These are phyloP conservation scores for Eulacestoma nigropectus DNA, from an alignment of 2,113 vertebrate genomes.

Conservation along the genomic window DNA sequence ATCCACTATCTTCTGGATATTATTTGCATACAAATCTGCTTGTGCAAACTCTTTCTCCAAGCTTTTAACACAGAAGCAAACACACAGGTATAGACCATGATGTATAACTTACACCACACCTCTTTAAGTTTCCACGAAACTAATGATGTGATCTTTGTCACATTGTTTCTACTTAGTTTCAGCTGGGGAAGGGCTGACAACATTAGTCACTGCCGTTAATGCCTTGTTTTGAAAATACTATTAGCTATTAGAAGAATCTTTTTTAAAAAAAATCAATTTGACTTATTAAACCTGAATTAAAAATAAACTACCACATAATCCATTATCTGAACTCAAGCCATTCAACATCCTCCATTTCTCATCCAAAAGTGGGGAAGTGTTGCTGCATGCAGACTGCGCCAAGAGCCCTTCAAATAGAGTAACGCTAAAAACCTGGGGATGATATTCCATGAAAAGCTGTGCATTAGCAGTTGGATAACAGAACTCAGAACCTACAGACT, in stretches of 20 bases:
- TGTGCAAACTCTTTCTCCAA: neutral
- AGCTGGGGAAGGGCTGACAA: slow-evolving; percentile 67
- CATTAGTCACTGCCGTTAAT: slow-evolving; percentile 74
- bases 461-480: neutral
- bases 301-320: slow-evolving; percentile 14
- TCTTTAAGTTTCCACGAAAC: slow-evolving; percentile 58
- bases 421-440: neutral
- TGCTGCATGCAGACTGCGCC: neutral
- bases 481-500: neutral
- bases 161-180: slow-evolving; percentile 65
- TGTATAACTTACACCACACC: slow-evolving; percentile 69
- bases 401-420: neutral
- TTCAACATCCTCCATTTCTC: neutral
- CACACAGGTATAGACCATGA: slow-evolving; percentile 40
- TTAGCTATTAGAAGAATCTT: slow-evolving; percentile 51
- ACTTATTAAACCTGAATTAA: slow-evolving; percentile 13
- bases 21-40: neutral
- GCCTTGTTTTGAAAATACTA: slow-evolving; percentile 69
- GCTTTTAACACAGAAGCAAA: slow-evolving; percentile 23
- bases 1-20: neutral
- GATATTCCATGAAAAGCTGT: neutral
- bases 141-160: slow-evolving; percentile 72
- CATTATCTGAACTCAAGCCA: neutral
- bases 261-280: neutral
- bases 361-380: neutral